phyloP scores from a whole-genome alignment of 92 coral and sea anemone species.

The Epizoanthus rinbou region DNA sequence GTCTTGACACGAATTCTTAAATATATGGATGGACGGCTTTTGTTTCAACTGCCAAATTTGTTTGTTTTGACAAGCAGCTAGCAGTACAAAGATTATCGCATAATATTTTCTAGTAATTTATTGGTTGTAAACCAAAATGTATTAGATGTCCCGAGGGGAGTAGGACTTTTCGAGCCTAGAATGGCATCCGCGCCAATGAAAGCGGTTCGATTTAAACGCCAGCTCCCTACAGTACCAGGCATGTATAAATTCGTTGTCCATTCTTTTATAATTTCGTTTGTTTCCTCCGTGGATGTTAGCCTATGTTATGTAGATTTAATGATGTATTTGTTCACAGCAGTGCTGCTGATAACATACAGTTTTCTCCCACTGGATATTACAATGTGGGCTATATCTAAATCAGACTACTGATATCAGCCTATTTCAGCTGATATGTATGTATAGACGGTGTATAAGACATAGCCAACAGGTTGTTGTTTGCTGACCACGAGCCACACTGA shows the following conservation, averaged over 20 bases:
- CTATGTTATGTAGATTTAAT: too few species aligned
- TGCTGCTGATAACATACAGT: too few species aligned
- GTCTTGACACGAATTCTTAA: neutral
- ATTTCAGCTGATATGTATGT: too few species aligned
- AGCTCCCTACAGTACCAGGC: slow-evolving; percentile 23
- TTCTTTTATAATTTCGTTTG: too few species aligned
- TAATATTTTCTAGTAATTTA: slow-evolving; percentile 5
- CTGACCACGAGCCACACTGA: too few species aligned
- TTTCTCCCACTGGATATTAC: too few species aligned
- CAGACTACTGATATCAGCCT: too few species aligned
- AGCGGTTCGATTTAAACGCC: slow-evolving; percentile 22
- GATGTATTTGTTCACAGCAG: too few species aligned
- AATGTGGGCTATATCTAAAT: too few species aligned
- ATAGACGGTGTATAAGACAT: too few species aligned
- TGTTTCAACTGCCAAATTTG: slow-evolving; percentile 42
- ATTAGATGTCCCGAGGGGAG: neutral
- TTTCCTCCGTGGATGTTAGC: too few species aligned
- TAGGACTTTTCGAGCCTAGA: neutral
- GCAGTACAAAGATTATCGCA: slow-evolving; percentile 13
- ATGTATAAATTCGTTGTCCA: neutral
- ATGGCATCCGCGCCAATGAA: slow-evolving; percentile 25
- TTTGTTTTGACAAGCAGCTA: slow-evolving; percentile 32
- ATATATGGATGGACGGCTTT: neutral
- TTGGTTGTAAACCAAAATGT: slow-evolving; percentile 7
- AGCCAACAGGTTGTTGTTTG: too few species aligned